Base-by-base conservation (phyloP, 2,113 vertebrate species). In the Dromaius novaehollandiae region DNA sequence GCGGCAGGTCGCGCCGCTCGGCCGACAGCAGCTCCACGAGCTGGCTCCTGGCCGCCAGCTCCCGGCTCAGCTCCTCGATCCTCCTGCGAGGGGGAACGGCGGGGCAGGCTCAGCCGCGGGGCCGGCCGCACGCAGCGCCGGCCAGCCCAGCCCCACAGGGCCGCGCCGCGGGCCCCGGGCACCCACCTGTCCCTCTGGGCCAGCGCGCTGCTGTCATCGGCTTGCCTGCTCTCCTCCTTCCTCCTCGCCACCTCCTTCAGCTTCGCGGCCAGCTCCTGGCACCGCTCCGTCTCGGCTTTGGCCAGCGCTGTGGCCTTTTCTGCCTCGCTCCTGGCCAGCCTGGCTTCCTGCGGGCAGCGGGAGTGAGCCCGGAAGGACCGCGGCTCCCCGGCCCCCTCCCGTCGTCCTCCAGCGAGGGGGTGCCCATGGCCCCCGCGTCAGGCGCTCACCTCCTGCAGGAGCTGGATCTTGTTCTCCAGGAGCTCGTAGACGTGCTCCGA, bases 391-490 rank as follows among this genome's bases (percentile, higher is more conserved):
- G 10, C n/a, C 58, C 8, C 32, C 6, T 26, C 14, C 2, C 4
- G 46, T 48, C 46, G 17, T 19, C 46, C 46, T 48, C 46, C 18
- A 4, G 8, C 46, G 46, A 48, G 46, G 46, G 28, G 55, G 53
- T 13, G 55, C 26, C 26, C 7, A 14, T 8, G 28, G 55, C 55
- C 26, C 13, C 79, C 18, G 7, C 55, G 13, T 1, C 50, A 7
- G 6, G 7, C 11, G 6, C 96, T 89, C 91, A 99, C 99, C 98
- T 99, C 98, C 61, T 99, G 99, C 70, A 99, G 98, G 80, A 98
- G 98, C 95, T 98, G 98, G 51, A 99, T 98, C 97, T 99, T 99
- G 92, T 98, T 98, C 78, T 99, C 97, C 90, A 99, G 98, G 86
- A 98, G 96, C 81, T 99, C 98, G 0, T 98, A 98, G 75, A 98